A percentile compares a stretch with the other conserved stretches of the same genome.
These are phyloP conservation scores for Maconellicoccus hirsutus DNA, from an alignment of 1,140 invertebrate genomes.

Conservation along the genomic window DNA sequence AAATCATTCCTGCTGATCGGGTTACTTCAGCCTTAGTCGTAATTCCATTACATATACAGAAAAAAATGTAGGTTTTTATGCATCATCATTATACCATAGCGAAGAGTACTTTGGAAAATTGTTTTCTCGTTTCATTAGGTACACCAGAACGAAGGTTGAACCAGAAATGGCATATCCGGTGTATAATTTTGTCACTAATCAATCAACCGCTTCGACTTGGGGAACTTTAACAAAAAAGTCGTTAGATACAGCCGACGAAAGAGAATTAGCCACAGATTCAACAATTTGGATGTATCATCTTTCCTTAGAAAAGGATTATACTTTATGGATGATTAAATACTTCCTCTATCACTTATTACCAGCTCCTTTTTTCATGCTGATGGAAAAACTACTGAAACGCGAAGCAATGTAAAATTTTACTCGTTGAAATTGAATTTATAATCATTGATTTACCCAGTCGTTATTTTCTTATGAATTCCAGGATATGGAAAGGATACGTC, in stretches of 20 bases:
- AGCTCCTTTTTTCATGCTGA: neutral
- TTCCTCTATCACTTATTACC: neutral
- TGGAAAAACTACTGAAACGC: neutral
- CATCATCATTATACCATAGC: too few relatives aligned
- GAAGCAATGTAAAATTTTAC: neutral
- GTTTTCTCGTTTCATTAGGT: too few relatives aligned
- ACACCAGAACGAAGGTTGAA: too few relatives aligned
- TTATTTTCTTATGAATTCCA: too few relatives aligned
- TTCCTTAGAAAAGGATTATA: neutral
- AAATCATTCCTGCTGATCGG: slow-evolving; percentile 11
- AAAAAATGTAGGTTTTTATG: too few relatives aligned
- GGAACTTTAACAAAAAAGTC: neutral
- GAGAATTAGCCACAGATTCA: neutral
- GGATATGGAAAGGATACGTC: neutral
- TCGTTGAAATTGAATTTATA: too few relatives aligned
- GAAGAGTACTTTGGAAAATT: too few relatives aligned
- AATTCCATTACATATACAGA: slow-evolving; percentile 16
- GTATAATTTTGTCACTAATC: neutral
- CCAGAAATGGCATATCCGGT: neutral
- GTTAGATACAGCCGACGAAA: neutral
- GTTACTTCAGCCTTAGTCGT: neutral
- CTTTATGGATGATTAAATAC: neutral
- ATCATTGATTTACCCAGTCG: too few relatives aligned
- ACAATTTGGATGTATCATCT: neutral
- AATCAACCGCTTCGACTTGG: neutral